These are phyloP conservation scores for Hirundo rustica DNA, from an alignment of 2,797 vertebrate species.

Conservation along the genomic window DNA sequence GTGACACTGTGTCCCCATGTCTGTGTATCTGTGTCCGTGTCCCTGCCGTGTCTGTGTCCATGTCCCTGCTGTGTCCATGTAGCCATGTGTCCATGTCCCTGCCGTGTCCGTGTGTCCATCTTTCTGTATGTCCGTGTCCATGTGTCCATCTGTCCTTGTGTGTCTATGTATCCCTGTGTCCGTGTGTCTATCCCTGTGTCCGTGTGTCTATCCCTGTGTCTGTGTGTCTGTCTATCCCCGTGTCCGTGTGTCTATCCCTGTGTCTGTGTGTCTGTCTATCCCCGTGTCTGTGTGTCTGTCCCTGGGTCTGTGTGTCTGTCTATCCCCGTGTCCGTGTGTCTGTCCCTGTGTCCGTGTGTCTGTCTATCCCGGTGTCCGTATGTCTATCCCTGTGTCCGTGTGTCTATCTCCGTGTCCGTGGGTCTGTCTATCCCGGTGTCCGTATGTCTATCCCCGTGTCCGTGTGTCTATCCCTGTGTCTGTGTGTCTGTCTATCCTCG, in stretches of 20 bases:
- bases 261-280: background rate
- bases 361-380: too few relatives aligned
- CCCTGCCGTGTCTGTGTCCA: background rate
- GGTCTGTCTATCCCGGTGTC: background rate
- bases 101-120: background rate
- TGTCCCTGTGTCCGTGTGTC: background rate
- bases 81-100: too few relatives aligned
- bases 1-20: background rate
- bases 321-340: background rate
- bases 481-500: background rate
- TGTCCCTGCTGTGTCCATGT: too few relatives aligned
- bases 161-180: too few relatives aligned
- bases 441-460: background rate
- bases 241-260: too few relatives aligned
- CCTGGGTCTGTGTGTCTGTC: background rate
- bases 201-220: background rate
- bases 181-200: too few relatives aligned
- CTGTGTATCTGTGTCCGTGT: too few relatives aligned
- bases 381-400: too few relatives aligned
- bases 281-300: too few relatives aligned
- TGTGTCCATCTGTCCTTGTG: too few relatives aligned
- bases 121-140: too few relatives aligned
- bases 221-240: background rate
- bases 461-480: too few relatives aligned
- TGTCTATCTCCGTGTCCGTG: accelerated